Percentiles rank a stretch among this genome's conserved stretches.
Conservation (phyloP, 2,797 vertebrate species). For the Argentina silus region DNA sequence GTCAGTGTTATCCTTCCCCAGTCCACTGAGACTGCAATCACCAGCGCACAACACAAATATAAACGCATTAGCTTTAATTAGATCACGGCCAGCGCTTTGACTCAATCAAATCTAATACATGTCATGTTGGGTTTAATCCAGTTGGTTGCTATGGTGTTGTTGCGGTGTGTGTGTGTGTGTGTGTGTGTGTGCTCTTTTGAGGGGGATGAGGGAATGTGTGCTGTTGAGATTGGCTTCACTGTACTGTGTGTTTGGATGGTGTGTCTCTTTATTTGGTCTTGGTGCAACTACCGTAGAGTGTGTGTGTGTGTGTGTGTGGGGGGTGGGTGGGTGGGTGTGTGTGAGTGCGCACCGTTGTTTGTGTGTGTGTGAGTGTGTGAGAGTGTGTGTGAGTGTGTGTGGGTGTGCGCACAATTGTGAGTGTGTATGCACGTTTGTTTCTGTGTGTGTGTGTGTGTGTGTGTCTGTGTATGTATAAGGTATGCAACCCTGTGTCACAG, state of each 20-base stretch:
- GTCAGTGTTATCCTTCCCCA: conserved; percentile 43
- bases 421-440: conserved; percentile 2
- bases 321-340: not conserved
- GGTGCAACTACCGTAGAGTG: conserved; percentile 19
- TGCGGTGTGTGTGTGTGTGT: conserved; percentile 21
- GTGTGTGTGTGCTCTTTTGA: conserved; percentile 9
- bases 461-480: not conserved
- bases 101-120: conserved; percentile 71
- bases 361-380: conserved; percentile 10
- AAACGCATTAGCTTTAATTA: conserved; percentile 82
- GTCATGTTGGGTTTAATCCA: conserved; percentile 68
- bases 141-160: conserved; percentile 76
- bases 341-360: not conserved
- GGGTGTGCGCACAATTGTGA: conserved; percentile 30
- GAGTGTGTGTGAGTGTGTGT: conserved; percentile 40
- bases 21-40: conserved; percentile 75
- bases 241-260: not conserved
- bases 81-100: conserved; percentile 70
- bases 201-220: conserved; percentile 37
- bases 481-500: conserved; percentile 62
- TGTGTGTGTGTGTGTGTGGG: conserved; percentile 12
- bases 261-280: not conserved
- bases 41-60: conserved; percentile 75
- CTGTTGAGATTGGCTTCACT: not conserved
- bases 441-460: conserved; percentile 3